Percentiles rank a stretch among this genome's conserved stretches.
These are phyloP conservation scores for Lobophora halterata DNA, from an alignment of 2,888 invertebrate species.

Conservation along the genomic window DNA sequence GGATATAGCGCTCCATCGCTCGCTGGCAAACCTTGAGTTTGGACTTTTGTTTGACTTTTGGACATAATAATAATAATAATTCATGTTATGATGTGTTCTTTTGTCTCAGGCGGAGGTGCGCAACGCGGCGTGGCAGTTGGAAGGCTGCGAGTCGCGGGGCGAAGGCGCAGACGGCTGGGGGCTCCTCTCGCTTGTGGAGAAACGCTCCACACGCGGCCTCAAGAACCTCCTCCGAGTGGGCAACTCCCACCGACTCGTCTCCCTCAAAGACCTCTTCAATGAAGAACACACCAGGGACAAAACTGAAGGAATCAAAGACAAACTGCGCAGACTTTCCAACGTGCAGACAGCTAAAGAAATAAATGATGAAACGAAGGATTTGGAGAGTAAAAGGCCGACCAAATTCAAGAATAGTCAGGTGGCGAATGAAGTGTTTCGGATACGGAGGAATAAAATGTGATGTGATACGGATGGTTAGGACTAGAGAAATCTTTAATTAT, in stretches of 20 bases:
- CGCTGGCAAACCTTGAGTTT: too few species aligned
- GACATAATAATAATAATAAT: too few species aligned
- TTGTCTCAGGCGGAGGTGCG: slow-evolving; percentile 53
- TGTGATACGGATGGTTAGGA: slow-evolving; percentile 8
- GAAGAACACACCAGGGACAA: slow-evolving; percentile 49
- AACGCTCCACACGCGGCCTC: slow-evolving; percentile 35
- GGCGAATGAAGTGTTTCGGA: slow-evolving; percentile 67
- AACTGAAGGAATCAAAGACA: slow-evolving; percentile 10
- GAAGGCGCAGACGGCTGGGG: slow-evolving; percentile 43
- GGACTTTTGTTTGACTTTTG: too few species aligned
- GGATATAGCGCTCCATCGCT: too few species aligned
- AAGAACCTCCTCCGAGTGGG: slow-evolving; percentile 31
- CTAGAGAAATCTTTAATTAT: too few species aligned
- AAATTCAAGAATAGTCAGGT: slow-evolving; percentile 73
- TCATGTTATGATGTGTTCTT: not conserved
- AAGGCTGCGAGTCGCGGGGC: slow-evolving; percentile 44
- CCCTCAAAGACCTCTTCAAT: slow-evolving; percentile 31
- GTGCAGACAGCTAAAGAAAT: slow-evolving; percentile 40
- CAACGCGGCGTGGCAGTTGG: slow-evolving; percentile 84
- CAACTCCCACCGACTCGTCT: slow-evolving; percentile 36
- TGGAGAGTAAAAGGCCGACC: slow-evolving; percentile 41
- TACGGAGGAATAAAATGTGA: slow-evolving; percentile 60
- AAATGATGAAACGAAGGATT: slow-evolving; percentile 39
- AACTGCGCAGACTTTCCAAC: slow-evolving; percentile 13
- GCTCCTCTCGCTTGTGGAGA: slow-evolving; percentile 27